A percentile compares a stretch with the other conserved stretches of the same genome.
phyloP scores from a whole-genome alignment of 1,140 invertebrate species.

The Hylaeus anthracinus region DNA sequence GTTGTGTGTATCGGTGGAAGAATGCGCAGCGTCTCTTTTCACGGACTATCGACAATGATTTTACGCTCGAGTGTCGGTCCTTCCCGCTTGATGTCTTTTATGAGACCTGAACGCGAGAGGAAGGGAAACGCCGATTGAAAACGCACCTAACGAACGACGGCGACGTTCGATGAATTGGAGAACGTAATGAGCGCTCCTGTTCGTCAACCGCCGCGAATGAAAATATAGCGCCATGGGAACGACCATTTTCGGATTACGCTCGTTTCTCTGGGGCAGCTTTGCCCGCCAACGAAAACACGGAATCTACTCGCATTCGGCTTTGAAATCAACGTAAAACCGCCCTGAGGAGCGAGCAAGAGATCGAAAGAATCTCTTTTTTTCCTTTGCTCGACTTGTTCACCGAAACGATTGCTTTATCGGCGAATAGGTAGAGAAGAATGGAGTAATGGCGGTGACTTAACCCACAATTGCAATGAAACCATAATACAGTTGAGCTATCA shows the following conservation, averaged over 20 bases:
- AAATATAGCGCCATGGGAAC: background rate
- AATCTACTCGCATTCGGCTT: background rate
- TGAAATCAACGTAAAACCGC: background rate
- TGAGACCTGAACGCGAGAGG: background rate
- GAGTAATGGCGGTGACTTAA: too few relatives aligned
- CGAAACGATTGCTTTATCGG: too few relatives aligned
- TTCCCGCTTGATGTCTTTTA: conserved; percentile 11
- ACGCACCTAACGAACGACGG: conserved; percentile 21
- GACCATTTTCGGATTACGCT: background rate
- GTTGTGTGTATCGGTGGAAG: background rate
- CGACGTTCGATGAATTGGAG: background rate
- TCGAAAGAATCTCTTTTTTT: too few relatives aligned
- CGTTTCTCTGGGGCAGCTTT: background rate
- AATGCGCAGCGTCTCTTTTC: background rate
- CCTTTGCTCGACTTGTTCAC: too few relatives aligned
- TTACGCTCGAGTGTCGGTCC: conserved; percentile 13
- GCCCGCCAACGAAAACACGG: background rate
- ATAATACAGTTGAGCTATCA: too few relatives aligned
- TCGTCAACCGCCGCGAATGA: background rate
- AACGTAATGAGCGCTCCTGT: background rate
- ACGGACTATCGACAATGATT: conserved; percentile 19
- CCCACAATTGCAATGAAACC: too few relatives aligned
- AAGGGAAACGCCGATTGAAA: conserved; percentile 3
- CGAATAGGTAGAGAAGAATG: too few relatives aligned
- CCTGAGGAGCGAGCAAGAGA: background rate